phyloP scores from a whole-genome alignment of 2,113 vertebrate genomes.

The Eupsittula cactorum region DNA sequence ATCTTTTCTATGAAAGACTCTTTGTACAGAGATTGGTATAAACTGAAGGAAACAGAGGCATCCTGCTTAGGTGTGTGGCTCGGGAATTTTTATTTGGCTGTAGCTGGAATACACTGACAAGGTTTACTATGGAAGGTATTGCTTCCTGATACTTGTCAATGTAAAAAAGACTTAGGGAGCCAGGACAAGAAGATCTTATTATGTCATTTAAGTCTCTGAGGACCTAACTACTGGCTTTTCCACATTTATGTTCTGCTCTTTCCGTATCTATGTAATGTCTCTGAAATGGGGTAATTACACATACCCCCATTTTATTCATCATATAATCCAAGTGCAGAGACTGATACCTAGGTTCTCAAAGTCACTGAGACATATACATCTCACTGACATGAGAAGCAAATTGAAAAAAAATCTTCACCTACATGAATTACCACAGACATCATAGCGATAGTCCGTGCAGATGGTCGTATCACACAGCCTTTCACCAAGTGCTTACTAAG shows the following conservation, averaged over 20 bases:
- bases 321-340: neutral
- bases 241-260: neutral
- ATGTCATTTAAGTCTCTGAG: neutral
- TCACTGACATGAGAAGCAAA: neutral
- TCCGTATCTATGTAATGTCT: neutral
- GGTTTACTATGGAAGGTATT: neutral
- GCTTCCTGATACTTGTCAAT: neutral
- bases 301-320: neutral
- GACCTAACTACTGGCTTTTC: neutral
- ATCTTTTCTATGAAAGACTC: neutral
- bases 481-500: neutral
- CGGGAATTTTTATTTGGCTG: neutral
- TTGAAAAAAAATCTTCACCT: neutral
- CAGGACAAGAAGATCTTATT: neutral
- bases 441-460: neutral
- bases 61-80: neutral
- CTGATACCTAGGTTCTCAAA: neutral
- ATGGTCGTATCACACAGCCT: neutral
- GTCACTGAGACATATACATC: neutral
- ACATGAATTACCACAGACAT: neutral
- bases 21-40: neutral
- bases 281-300: neutral
- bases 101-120: neutral
- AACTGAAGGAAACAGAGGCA: neutral
- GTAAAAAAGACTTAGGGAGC: neutral